Conservation (phyloP, 2,113 vertebrate species). For the Notothenia rossii region DNA sequence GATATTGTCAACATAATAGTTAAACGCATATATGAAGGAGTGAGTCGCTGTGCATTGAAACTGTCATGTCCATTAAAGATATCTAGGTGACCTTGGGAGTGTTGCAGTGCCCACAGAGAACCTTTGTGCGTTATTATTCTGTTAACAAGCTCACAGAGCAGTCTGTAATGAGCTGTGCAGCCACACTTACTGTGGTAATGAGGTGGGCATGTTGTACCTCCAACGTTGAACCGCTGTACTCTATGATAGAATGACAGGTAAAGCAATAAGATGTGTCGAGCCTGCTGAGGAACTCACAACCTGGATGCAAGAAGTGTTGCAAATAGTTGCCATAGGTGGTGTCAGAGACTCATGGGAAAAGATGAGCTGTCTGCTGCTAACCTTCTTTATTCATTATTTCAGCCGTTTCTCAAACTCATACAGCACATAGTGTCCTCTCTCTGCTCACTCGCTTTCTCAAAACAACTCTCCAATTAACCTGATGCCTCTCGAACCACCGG, state of each 20-base stretch:
- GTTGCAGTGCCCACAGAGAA: constrained; percentile 19
- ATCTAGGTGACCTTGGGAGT: constrained; percentile 45
- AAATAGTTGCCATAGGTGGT: constrained; percentile 23
- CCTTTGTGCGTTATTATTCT: constrained; percentile 14
- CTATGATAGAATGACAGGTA: constrained; percentile 28
- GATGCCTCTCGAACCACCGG: constrained; percentile 16
- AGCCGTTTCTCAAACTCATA: constrained; percentile 35
- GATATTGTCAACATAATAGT: constrained; percentile 25
- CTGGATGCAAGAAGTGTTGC: constrained; percentile 30
- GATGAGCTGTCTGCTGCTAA: constrained; percentile 51
- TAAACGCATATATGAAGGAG: constrained; percentile 25
- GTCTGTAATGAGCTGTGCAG: constrained; percentile 55
- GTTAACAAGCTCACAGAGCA: constrained; percentile 43
- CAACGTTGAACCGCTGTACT: constrained; percentile 22
- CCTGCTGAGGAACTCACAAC: constrained; percentile 18
- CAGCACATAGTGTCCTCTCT: constrained; percentile 12
- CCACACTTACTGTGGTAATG: constrained; percentile 43
- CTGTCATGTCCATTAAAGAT: constrained; percentile 41
- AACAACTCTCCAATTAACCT: constrained; percentile 73
- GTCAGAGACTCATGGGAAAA: constrained; percentile 51
- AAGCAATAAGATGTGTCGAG: constrained; percentile 22
- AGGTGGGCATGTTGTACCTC: constrained; percentile 45
- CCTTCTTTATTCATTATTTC: constrained; percentile 12
- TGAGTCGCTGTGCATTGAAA: background rate
- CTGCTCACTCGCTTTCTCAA: constrained; percentile 32